Base-by-base conservation (phyloP, 1,140 invertebrate genomes). In the Drosophila funebris region DNA sequence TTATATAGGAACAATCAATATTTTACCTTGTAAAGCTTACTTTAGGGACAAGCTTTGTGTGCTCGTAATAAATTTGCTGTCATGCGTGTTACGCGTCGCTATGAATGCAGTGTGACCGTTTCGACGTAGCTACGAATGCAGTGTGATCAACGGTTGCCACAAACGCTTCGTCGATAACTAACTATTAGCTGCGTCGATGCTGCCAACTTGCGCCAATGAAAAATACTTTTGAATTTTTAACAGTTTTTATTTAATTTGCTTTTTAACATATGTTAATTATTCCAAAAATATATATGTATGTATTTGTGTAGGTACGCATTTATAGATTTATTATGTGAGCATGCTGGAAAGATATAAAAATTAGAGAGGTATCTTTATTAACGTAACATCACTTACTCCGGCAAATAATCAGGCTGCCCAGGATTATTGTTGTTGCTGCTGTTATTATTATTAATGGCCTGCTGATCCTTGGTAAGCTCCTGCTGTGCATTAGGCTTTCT, bases 241-340 rank as follows among this genome's bases (percentile, higher is more conserved):
- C 64, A 54, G 48, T 46, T 64, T 29, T 69, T 77, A 77, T 78
- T 78, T 36, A 37, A 60, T 8, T 73, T 57, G 50, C 37, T 11
- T 11, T 54, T 48, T 69, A 73, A 62, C 57, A 56, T 33, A 69
- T 62, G 22, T 46, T 37, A 50, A 50, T 73, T 50, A 9, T 78
- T 72, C 53, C 69, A 88, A 85, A 85, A 85, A 85, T 84, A 84
- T 77, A 73, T 73, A 14, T 74, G 0, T 27, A 29, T 52, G 14
- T 24, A 13, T 54, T 24, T 44, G n/a, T 53, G 33, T 56, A 36
- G 18, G 27, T 68, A 33, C 46, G 46, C 18, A 2, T 0, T 14
- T 27, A 29, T 18, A 54, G n/a, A 52, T 37, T 27, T n/a, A 46
- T 46, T 88, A 87, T 4, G 83, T 79, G 5, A 87, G 79, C 83